phyloP scores from a whole-genome alignment of 2,888 invertebrate species.

The Morinoia aosen region DNA sequence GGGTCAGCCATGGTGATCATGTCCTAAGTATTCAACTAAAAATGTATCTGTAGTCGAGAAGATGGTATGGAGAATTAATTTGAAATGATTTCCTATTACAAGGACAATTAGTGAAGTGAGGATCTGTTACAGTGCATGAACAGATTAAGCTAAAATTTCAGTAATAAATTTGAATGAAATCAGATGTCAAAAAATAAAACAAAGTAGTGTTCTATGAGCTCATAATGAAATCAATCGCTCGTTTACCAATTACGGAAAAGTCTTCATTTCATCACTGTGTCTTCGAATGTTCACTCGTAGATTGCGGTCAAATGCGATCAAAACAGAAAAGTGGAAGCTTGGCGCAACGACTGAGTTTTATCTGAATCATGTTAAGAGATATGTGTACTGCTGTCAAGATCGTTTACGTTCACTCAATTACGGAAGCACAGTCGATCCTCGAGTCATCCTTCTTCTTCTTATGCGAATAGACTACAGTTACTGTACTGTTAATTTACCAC shows the following conservation, averaged over 20 bases:
- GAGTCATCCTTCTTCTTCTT: too few species aligned
- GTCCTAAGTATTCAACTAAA: not conserved
- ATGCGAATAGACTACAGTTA: too few species aligned
- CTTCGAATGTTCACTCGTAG: not conserved
- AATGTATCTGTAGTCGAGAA: not conserved
- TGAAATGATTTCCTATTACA: not conserved
- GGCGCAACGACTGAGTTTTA: not conserved
- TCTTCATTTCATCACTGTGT: not conserved
- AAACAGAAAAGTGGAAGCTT: not conserved
- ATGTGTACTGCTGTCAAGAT: not conserved
- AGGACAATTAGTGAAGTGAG: too few species aligned
- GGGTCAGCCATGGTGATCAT: not conserved
- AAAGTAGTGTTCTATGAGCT: not conserved
- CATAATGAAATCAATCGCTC: not conserved
- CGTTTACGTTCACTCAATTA: not conserved
- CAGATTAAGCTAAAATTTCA: too few species aligned
- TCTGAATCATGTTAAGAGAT: too few species aligned
- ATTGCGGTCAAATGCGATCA: not conserved
- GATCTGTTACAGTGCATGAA: too few species aligned
- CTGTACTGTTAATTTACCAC: too few species aligned
- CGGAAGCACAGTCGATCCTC: too few species aligned
- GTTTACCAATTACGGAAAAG: not conserved
- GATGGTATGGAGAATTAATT: not conserved
- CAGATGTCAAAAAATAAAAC: too few species aligned
- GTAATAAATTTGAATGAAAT: too few species aligned